These are phyloP conservation scores for Idaea biselata DNA, from an alignment of 2,888 invertebrate species.

Conservation along the genomic window DNA sequence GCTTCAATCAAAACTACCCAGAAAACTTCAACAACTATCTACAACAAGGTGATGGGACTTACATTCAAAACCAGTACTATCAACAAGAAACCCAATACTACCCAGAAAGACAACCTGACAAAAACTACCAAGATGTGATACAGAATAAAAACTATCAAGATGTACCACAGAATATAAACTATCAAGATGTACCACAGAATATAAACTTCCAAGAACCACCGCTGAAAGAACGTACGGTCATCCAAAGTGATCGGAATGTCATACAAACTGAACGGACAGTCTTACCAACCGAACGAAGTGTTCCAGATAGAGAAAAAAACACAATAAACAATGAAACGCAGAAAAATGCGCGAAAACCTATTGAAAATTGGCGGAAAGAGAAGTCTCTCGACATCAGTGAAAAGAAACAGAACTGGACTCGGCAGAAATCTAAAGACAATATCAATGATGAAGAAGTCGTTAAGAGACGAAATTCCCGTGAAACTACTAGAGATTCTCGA, in stretches of 20 bases:
- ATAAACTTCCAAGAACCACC: slow-evolving; percentile 31
- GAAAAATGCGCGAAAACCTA: slow-evolving; percentile 48
- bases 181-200: slow-evolving; percentile 48
- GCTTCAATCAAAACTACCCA: slow-evolving; percentile 44
- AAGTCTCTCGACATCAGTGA: slow-evolving; percentile 58
- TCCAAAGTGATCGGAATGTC: not conserved
- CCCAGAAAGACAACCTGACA: slow-evolving; percentile 49
- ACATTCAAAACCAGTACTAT: slow-evolving; percentile 61
- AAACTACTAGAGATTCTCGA: slow-evolving; percentile 43
- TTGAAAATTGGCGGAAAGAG: slow-evolving; percentile 69
- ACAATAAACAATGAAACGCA: slow-evolving; percentile 62
- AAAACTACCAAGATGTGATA: slow-evolving; percentile 35
- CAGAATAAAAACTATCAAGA: too few species aligned
- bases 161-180: slow-evolving; percentile 19
- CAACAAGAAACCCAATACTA: slow-evolving; percentile 35
- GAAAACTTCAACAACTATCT: slow-evolving; percentile 56
- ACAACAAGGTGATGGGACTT: slow-evolving; percentile 68
- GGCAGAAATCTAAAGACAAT: slow-evolving; percentile 61
- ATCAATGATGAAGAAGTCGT: slow-evolving; percentile 54
- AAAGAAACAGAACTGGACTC: slow-evolving; percentile 54
- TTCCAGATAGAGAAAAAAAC: slow-evolving; percentile 35
- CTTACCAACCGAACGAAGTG: slow-evolving; percentile 5
- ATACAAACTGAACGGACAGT: not conserved
- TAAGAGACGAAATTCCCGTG: slow-evolving; percentile 39
- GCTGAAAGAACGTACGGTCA: not conserved